Evolutionary conservation across 2,888 invertebrate species (phyloP), one percentile per base, ranked within the genome.

Genomic region (Xylota sylvarum): DNA sequence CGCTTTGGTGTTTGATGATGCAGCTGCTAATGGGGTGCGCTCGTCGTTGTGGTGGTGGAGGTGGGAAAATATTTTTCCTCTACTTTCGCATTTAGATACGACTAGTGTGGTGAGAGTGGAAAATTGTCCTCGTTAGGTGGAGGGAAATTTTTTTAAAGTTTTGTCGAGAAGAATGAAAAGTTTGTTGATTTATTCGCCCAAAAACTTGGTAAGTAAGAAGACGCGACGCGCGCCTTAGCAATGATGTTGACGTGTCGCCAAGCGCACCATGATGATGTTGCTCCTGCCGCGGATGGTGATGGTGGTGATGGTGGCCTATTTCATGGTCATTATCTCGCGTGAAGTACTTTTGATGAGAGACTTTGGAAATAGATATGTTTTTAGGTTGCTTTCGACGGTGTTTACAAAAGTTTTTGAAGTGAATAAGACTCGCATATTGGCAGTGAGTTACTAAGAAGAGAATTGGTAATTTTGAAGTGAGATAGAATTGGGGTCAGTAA

Each of bases 321-420:
- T 81, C 81, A 81, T 76, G 76, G 81, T 70, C 81, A 81, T 81
- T 81, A 81, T 81, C 48, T 76, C 37, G 55, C 72, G 52, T 55
- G 78, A 56, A 73, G 67, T 67, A 74, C 60, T 60, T 79, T 78
- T 67, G 55, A 69, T 37, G 56, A 48, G 64, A 67, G 56, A 17
- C 46, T 43, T 32, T 14, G 32, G 30, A n/a, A 56, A 46, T 46
- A 55, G 27, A 67, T 70, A 60, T 50, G 7, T 14, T 6, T 43
- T 27, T 12, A 1, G 19, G 52, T 30, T 30, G 55, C 7, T 43
- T 23, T 27, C 3, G 23, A 23, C 14, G 37, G 37, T 46, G 56
- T 46, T 55, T 17, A 43, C 6, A 43, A 40, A 37, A 17, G 14
- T 19, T 46, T 32, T 70, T 46, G 43, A 32, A 32, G n/a, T 32